A percentile compares a stretch with the other conserved stretches of the same genome.
Conservation (phyloP, 2,113 vertebrate species). For the Leucopsar rothschildi region DNA sequence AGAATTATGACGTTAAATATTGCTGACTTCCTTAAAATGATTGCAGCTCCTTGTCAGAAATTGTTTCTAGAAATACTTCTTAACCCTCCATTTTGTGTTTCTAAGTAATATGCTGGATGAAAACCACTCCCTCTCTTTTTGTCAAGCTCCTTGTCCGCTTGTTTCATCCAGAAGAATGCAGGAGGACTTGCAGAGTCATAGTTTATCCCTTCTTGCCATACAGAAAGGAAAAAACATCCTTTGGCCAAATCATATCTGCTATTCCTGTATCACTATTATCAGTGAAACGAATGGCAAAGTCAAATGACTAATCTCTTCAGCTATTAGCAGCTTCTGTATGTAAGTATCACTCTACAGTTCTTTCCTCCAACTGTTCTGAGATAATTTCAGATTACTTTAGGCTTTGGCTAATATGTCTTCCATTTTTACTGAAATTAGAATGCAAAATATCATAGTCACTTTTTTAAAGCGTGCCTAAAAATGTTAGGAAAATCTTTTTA, state of each 20-base stretch:
- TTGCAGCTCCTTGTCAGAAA: not conserved
- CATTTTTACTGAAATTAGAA: constrained; percentile 45
- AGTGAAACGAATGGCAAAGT: constrained; percentile 38
- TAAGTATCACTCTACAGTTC: constrained; percentile 35
- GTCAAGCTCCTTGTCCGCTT: not conserved
- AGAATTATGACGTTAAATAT: not conserved
- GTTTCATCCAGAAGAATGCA: not conserved
- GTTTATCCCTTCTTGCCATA: constrained; percentile 14
- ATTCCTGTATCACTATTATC: constrained; percentile 34
- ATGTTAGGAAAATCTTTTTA: constrained; percentile 3
- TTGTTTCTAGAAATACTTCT: not conserved
- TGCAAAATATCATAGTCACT: not conserved
- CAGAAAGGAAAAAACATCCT: not conserved
- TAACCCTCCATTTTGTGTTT: constrained; percentile 40
- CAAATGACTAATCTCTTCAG: constrained; percentile 60
- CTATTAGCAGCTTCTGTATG: constrained; percentile 50
- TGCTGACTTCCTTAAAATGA: not conserved
- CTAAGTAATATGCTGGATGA: not conserved
- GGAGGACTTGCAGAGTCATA: not conserved
- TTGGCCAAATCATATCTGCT: constrained; percentile 3
- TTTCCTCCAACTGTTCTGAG: constrained; percentile 48
- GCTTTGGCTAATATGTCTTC: constrained; percentile 27
- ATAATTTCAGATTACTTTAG: constrained; percentile 55
- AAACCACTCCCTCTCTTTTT: not conserved
- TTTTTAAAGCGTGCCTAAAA: constrained; percentile 12